Evolutionary conservation across 2,113 vertebrate genomes (phyloP), one percentile per base, ranked within the genome.

Genomic region (Choloepus hoffmanni): DNA sequence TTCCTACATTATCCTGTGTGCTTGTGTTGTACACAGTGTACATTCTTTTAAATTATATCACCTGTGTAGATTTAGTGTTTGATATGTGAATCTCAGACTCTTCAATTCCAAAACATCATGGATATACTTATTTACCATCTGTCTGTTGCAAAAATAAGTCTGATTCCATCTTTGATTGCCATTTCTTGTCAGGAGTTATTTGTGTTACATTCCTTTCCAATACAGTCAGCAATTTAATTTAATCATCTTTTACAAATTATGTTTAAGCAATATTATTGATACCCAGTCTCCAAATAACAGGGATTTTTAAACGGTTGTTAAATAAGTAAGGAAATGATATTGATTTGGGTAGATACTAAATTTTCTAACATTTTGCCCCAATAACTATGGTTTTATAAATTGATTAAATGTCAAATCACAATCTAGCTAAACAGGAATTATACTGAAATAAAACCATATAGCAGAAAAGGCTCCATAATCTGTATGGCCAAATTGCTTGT

Each of bases 301-400:
- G 89, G 50, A 15, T 40, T 95, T 95, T 89, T 63, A 96, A 92
- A 92, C 21, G 7, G 2, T 78, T 88, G 55, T 68, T 53, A 88
- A 53, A 30, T 84, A 85, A 85, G 55, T 96, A 74, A 72, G 73
- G 36, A 87, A 94, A 83, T 87, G 76, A 30, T 62, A 94, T 72
- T 96, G 95, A 87, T 79, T 74, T 86, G 79, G 45, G 26, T 84
- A 90, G 24, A 86, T 85, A 88, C 72, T 85, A 86, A 62, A 82
- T 68, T 68, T 96, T 95, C 48, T 92, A 70, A 93, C 12, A 58
- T 83, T 89, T 82, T 21, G 30, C 23, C 43, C 36, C 12, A 60
- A 23, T 67, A 94, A 85, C 26, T 94, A 84, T 87, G 82, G 6
- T 92, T 89, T 95, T 95, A 72, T 68, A 96, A 96, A 83, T 95